Conservation (phyloP, 2,113 vertebrate species). For the Ranitomeya imitator region DNA sequence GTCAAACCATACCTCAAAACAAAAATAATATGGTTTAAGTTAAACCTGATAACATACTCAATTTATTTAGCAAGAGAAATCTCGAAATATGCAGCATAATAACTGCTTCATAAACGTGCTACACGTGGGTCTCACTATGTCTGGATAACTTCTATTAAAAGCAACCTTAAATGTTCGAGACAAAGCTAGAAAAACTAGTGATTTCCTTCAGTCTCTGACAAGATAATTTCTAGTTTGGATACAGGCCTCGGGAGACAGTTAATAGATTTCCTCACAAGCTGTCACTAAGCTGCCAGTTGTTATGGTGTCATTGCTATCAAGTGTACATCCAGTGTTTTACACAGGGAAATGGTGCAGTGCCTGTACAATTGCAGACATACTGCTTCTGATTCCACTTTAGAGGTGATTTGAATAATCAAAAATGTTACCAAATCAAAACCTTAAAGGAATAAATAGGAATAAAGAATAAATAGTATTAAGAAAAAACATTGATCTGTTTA, state of each 20-base stretch:
- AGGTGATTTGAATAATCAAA: neutral
- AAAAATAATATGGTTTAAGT: neutral
- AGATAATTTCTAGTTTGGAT: conserved; percentile 27
- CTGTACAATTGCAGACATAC: neutral
- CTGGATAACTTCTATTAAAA: conserved; percentile 16
- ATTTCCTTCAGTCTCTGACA: conserved; percentile 34
- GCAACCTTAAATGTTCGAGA: conserved; percentile 6
- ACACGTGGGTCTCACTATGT: neutral
- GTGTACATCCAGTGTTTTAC: neutral
- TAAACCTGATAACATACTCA: neutral
- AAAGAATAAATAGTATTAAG: neutral
- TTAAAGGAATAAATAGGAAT: neutral
- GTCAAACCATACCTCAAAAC: neutral
- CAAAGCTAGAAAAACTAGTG: conserved; percentile 9
- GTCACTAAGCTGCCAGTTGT: conserved; percentile 47
- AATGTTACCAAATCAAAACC: neutral
- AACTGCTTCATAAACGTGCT: neutral
- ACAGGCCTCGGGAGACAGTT: conserved; percentile 28
- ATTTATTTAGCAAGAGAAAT: neutral
- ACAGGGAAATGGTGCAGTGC: conserved; percentile 2
- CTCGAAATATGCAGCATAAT: neutral
- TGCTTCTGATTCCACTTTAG: neutral
- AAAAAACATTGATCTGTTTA: neutral
- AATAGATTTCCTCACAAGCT: conserved; percentile 40
- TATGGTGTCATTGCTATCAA: conserved; percentile 23